Base-by-base conservation (phyloP, 1,140 invertebrate genomes). In the Listronotus oregonensis region DNA sequence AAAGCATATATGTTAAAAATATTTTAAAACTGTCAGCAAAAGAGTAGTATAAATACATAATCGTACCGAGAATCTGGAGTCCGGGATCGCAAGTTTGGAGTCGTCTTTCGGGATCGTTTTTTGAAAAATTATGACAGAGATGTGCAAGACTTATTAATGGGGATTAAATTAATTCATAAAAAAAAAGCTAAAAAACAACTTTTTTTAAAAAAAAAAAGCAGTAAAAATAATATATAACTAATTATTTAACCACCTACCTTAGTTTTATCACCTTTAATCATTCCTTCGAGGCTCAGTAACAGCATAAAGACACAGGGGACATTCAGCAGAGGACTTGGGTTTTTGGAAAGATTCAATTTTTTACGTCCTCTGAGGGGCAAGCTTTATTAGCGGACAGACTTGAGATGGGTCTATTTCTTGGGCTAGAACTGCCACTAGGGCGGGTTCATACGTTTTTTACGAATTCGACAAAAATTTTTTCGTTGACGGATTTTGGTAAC, bases 271-370 rank as follows among this genome's bases (percentile, higher is more conserved):
- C 88, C 81, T 71, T 86, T 86, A 1, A 93, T 82, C 71, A 85
- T 83, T 21, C 85, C 78, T 70, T 91, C 84, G 46, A 91, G n/a
- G 72, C 75, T 90, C 85, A 67, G 87, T 84, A 10, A 95, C 85
- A 14, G 90, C 91, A 72, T 93, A 87, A 17, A 94, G 80, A 77
- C 93, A 95, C 3, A 94, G 78, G n/a, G 91, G 89, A 74, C 92
- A 94, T 34, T 81, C 85, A 15, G 85, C 83, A 57, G 86, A 86
- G 27, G 83, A 82, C 18, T 82, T 77, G n/a, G 64, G 82, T 79
- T 11, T 83, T 78, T 69, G 85, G 79, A 14, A 82, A 81, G 27
- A 85, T 81, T 84, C 81, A 21, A 27, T 82, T 82, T 27, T 80
- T 78, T 6, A 82, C 71, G 57, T 85, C 80, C 21, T 79, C 73